Base-by-base conservation (phyloP, 2,113 vertebrate genomes). In the Heterochromis multidens region DNA sequence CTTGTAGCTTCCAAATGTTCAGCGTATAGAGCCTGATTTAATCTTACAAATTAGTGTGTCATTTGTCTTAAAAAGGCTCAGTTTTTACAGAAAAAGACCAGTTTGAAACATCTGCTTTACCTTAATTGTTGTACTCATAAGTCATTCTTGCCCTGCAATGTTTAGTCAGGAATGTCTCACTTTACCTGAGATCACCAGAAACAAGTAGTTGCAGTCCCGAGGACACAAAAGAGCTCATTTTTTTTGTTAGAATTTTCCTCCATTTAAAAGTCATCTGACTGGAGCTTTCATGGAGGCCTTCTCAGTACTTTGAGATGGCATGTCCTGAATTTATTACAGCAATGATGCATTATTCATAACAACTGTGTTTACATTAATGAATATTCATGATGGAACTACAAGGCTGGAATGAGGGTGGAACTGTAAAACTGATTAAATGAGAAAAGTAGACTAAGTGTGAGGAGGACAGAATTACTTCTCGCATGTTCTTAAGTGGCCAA, bases 291-390 rank as follows among this genome's bases (percentile, higher is more conserved):
- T 63, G 83, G 81, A 93, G 91, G 89, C 86, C 91, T 86, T 86
- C 90, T 92, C 87, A 33, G 84, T 92, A 88, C 86, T 93, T 88
- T 90, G 86, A 92, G 88, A 91, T 87, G 89, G 89, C 94, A 93
- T 91, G 93, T 93, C 84, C 89, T 94, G 94, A 92, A 94, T 95
- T 84, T 92, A 94, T 95, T 95, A 95, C 93, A 33, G 84, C 35
- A 79, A 79, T 84, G 29, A 95, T 95, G 93, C 93, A 95, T 95
- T 94, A 95, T 95, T 95, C 95, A 95, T 94, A 92, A 87, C 88
- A 91, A 91, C 86, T 83, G 80, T 95, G 94, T 95, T 95, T 95
- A 95, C 94, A 92, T 82, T 60, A 59, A 95, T 95, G 95, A 95
- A 95, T 95, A 95, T 95, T 95, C 93, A 95, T 94, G 92, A 67